Conservation (phyloP, 2,113 vertebrate genomes). For the Mormyrus iriodes region DNA sequence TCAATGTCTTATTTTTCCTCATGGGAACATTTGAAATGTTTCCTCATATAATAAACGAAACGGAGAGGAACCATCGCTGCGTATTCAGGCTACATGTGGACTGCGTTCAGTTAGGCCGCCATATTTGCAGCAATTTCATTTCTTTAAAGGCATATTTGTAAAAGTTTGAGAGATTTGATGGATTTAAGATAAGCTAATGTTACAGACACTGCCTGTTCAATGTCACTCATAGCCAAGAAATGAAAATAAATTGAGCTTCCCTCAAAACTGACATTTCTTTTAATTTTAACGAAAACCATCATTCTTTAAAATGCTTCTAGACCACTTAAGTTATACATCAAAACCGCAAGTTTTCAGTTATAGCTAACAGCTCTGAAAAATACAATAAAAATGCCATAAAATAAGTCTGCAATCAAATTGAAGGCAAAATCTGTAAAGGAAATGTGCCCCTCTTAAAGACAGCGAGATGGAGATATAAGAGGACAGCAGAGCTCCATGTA, state of each 20-base stretch:
- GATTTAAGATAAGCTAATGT: not conserved
- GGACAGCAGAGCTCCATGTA: not conserved
- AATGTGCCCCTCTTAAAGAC: constrained; percentile 9
- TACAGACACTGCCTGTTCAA: not conserved
- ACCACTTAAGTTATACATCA: not conserved
- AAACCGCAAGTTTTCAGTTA: not conserved
- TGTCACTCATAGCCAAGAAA: not conserved
- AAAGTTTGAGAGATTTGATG: not conserved
- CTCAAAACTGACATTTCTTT: not conserved
- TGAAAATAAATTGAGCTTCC: not conserved
- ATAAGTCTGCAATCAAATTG: not conserved
- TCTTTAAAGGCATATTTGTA: not conserved
- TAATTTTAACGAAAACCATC: not conserved
- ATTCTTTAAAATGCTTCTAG: not conserved
- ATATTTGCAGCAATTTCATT: not conserved
- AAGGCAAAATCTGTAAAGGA: constrained; percentile 1
- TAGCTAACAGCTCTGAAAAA: not conserved
- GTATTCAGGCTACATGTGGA: not conserved
- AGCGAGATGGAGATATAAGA: not conserved
- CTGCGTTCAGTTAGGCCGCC: not conserved
- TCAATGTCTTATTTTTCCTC: not conserved
- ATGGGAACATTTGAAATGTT: constrained; percentile 4
- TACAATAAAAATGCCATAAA: not conserved
- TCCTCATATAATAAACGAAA: not conserved
- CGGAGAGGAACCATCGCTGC: not conserved